phyloP scores from a whole-genome alignment of 2,113 vertebrate species.

The Oryzias celebensis region DNA sequence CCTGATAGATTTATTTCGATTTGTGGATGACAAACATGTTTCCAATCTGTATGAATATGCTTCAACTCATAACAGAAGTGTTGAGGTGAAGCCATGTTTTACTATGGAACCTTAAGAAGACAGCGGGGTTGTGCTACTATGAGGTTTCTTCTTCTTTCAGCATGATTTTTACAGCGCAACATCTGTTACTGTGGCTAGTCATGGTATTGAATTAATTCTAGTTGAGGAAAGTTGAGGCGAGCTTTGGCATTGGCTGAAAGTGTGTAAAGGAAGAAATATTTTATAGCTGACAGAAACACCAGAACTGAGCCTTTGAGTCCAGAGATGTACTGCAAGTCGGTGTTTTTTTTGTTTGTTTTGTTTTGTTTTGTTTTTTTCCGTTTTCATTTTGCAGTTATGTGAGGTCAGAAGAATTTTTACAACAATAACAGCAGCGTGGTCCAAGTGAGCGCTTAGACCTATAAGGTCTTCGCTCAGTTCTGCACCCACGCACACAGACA shows the following conservation, averaged over 20 bases:
- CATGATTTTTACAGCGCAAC: slow-evolving; percentile 45
- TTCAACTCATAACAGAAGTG: background rate
- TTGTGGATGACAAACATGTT: slow-evolving; percentile 5
- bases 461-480: slow-evolving; percentile 56
- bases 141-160: background rate
- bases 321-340: slow-evolving; percentile 34
- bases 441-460: slow-evolving; percentile 49
- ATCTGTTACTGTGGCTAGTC: slow-evolving; percentile 50
- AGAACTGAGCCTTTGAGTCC: slow-evolving; percentile 36
- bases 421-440: slow-evolving; percentile 43
- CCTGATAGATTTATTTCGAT: slow-evolving; percentile 12
- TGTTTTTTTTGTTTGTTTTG: background rate
- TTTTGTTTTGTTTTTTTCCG: slow-evolving; percentile 10
- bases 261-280: slow-evolving; percentile 60
- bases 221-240: slow-evolving; percentile 39
- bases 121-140: background rate
- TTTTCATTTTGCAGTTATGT: slow-evolving; percentile 36
- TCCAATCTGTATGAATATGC: slow-evolving; percentile 4
- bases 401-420: slow-evolving; percentile 59
- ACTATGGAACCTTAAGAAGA: too few relatives aligned
- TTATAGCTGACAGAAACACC: slow-evolving; percentile 53
- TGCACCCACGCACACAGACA: slow-evolving; percentile 47
- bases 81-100: too few relatives aligned
- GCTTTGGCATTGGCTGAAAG: slow-evolving; percentile 58
- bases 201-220: slow-evolving; percentile 48